A percentile compares a stretch with the other conserved stretches of the same genome.
Conservation (phyloP, 2,113 vertebrate genomes). For the Oncorhynchus tshawytscha region DNA sequence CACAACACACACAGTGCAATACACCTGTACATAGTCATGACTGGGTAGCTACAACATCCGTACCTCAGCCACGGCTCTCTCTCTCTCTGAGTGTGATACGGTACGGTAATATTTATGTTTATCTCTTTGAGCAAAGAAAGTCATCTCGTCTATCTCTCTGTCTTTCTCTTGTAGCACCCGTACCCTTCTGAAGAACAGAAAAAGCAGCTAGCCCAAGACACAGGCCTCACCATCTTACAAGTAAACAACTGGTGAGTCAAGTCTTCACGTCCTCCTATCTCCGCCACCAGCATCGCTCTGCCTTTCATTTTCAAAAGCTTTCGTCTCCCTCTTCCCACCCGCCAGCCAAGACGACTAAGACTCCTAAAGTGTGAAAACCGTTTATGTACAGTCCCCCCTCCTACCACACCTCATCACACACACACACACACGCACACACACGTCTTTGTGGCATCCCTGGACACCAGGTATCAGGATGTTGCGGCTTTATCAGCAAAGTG, state of each 20-base stretch:
- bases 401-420: not conserved
- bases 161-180: constrained; percentile 85
- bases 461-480: constrained; percentile 65
- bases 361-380: constrained; percentile 69
- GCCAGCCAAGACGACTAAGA: constrained; percentile 55
- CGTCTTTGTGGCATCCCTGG: constrained; percentile 55
- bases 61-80: too few relatives aligned
- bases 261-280: constrained; percentile 71
- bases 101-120: too few relatives aligned
- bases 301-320: constrained; percentile 65
- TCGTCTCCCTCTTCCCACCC: constrained; percentile 52
- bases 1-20: constrained; percentile 30
- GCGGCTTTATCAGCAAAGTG: constrained; percentile 64
- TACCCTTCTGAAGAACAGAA: constrained; percentile 99
- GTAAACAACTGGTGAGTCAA: constrained; percentile 99
- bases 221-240: constrained; percentile 99
- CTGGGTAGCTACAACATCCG: too few relatives aligned
- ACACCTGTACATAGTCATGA: not conserved
- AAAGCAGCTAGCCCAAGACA: constrained; percentile 99
- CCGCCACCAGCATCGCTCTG: constrained; percentile 66
- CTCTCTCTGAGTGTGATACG: too few relatives aligned
- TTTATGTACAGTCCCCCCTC: constrained; percentile 64
- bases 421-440: constrained; percentile 18
- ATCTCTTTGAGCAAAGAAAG: not conserved
- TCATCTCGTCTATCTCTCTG: constrained; percentile 41